Evolutionary conservation across 2,113 vertebrate genomes (phyloP).

Genomic region (Megaleporinus macrocephalus): DNA sequence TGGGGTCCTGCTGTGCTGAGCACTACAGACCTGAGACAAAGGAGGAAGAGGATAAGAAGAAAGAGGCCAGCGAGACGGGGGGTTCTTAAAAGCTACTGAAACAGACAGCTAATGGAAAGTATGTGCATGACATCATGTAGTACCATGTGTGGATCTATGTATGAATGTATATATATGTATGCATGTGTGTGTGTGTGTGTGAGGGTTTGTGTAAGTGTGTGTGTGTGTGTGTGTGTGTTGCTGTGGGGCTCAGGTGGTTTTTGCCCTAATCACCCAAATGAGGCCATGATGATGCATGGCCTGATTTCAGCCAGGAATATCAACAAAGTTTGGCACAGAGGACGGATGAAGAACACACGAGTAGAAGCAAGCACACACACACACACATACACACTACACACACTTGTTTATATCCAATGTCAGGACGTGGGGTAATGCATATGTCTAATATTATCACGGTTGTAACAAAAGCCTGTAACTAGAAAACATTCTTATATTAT

Average conservation of each 20-base stretch:
- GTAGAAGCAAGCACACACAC: neutral
- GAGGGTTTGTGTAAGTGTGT: neutral
- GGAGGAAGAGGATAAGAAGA: neutral
- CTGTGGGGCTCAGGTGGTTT: slow-evolving; percentile 56
- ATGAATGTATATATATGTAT: neutral
- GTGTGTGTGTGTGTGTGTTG: slow-evolving; percentile 32
- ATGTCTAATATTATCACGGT: neutral
- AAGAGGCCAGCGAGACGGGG: neutral
- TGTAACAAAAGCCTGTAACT: too few relatives aligned
- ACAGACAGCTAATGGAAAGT: neutral
- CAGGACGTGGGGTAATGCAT: neutral
- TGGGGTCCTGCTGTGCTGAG: neutral
- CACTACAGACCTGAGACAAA: neutral
- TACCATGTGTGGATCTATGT: neutral
- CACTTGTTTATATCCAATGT: neutral
- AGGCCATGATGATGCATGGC: slow-evolving; percentile 55
- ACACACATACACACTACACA: slow-evolving; percentile 6
- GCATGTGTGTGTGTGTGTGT: slow-evolving; percentile 22
- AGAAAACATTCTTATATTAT: too few relatives aligned
- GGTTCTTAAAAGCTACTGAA: neutral
- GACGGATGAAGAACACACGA: slow-evolving; percentile 30
- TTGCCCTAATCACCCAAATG: slow-evolving; percentile 51
- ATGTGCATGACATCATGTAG: neutral
- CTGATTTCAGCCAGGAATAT: slow-evolving; percentile 55
- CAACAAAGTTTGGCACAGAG: slow-evolving; percentile 52